Base-by-base conservation (phyloP, 2,113 vertebrate species). In the Hemiprocne comata region DNA sequence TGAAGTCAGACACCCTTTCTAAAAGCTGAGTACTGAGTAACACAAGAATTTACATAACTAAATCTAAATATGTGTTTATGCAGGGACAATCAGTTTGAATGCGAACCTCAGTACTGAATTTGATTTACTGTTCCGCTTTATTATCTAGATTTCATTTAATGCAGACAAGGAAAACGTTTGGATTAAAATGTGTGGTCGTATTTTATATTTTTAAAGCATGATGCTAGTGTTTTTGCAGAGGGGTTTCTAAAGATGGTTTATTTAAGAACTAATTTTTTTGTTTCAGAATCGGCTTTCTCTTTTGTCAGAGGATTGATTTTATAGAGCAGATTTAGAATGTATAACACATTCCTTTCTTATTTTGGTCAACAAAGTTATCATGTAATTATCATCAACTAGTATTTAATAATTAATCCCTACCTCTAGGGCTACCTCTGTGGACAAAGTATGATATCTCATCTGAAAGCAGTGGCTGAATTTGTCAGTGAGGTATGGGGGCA, bases 321-420 rank as follows among this genome's bases (percentile, higher is more conserved):
- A 46, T 76, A 83, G 62, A 61, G 33, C 57, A 66, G 84, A 85
- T 89, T 61, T 66, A 13, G 55, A 92, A 38, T 31, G 26, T 11
- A 55, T 84, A 31, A 80, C 36, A 54, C 50, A 86, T 93, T 94
- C 57, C 23, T 69, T 66, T 55, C 50, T 6, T 70, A 96, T 93
- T 97, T 86, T 89, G 69, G 95, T 96, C 98, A 97, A 98, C 98
- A 97, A 98, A 98, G 98, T 98, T 98, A 98, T 98, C 98, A 98
- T 54, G 90, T 94, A 98, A 98, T 98, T 98, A 98, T 97, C 94
- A 95, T 94, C 95, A 92, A 90, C 96, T 58, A 65, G 82, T 92
- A 93, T 97, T 98, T 92, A 98, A 98, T 98, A 98, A 98, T 98
- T 98, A 96, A 98, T 97, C 70, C 38, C 34, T 96, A 96, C 97